These are phyloP conservation scores for Rhynchophorus ferrugineus DNA, from an alignment of 1,140 invertebrate genomes.

Conservation along the genomic window DNA sequence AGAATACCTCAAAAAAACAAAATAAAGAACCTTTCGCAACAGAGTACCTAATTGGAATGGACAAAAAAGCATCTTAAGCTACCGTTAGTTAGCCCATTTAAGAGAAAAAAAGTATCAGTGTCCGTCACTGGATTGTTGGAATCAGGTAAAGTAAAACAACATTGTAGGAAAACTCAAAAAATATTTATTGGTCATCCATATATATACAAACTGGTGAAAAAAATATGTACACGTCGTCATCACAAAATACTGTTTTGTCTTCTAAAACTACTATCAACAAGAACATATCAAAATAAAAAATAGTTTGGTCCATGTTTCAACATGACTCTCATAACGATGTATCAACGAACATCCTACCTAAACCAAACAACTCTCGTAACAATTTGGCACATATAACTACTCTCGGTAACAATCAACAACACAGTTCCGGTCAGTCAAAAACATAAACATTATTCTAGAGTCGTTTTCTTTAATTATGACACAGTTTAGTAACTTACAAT, in stretches of 20 bases:
- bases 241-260: background rate
- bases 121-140: too few species aligned
- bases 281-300: too few species aligned
- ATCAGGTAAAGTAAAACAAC: background rate
- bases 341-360: too few species aligned
- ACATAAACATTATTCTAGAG: too few species aligned
- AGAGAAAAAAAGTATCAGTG: too few species aligned
- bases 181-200: background rate
- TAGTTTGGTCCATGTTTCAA: too few species aligned
- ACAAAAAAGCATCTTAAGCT: too few species aligned
- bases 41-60: background rate
- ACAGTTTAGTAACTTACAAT: slow-evolving; percentile 1
- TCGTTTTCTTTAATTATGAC: background rate
- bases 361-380: background rate
- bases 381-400: slow-evolving; percentile 1
- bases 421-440: background rate
- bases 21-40: background rate
- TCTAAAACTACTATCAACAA: too few species aligned
- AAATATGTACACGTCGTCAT: background rate
- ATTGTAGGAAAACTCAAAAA: background rate
- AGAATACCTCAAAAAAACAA: too few species aligned
- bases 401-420: background rate
- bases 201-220: background rate
- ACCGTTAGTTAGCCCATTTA: too few species aligned
- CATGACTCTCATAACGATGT: too few species aligned